These are phyloP conservation scores for Eolophus roseicapilla DNA, from an alignment of 2,113 vertebrate species.

Conservation along the genomic window DNA sequence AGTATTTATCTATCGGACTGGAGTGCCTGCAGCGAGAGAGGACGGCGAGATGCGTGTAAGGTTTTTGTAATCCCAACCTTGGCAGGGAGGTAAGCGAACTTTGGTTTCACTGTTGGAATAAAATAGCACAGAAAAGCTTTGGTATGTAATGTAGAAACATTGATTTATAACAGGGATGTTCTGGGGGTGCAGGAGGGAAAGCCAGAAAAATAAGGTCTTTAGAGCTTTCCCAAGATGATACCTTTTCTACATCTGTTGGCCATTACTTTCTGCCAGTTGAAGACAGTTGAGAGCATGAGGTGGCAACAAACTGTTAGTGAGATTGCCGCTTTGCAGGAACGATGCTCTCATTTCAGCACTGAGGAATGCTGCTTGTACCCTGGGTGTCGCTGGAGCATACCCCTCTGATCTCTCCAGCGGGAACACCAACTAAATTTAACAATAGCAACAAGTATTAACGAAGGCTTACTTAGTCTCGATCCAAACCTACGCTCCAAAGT, in stretches of 20 bases:
- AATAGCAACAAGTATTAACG: neutral
- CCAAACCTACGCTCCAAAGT: neutral
- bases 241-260: neutral
- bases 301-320: neutral
- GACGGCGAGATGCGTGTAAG: neutral
- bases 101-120: neutral
- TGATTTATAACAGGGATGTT: constrained; percentile 13
- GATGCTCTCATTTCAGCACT: neutral
- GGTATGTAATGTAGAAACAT: neutral
- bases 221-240: neutral
- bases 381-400: rapidly evolving
- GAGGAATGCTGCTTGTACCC: neutral
- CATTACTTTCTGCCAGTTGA: neutral
- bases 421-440: neutral
- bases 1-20: constrained; percentile 20
- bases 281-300: rapidly evolving
- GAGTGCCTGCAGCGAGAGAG: neutral
- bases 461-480: neutral
- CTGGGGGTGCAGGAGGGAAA: rapidly evolving
- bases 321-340: neutral
- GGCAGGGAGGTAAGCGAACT: neutral
- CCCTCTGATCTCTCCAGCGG: rapidly evolving
- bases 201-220: neutral
- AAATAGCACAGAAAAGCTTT: neutral
- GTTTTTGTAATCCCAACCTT: neutral